These are phyloP conservation scores for Temnothorax curvispinosus DNA, from an alignment of 1,140 invertebrate genomes.

Conservation along the genomic window DNA sequence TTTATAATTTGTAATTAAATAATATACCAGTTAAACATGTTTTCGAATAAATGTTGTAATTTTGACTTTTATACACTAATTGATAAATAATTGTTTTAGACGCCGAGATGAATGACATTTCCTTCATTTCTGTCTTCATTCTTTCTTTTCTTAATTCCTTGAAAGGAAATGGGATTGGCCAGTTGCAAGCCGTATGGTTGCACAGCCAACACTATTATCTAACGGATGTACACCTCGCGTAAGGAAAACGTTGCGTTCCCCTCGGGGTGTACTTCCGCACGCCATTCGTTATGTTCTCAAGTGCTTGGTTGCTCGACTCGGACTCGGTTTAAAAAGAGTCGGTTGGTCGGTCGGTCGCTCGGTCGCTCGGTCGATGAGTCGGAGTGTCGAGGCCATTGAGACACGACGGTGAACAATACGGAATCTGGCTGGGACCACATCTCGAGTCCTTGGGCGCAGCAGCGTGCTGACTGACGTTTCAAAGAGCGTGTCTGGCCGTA, in stretches of 20 bases:
- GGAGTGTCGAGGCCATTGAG: conserved; percentile 24
- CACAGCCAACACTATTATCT: conserved; percentile 24
- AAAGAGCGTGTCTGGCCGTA: conserved; percentile 5
- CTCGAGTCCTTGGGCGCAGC: conserved; percentile 26
- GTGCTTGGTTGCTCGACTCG: conserved; percentile 58
- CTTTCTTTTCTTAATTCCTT: not conserved
- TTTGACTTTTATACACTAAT: not conserved
- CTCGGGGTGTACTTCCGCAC: conserved; percentile 8
- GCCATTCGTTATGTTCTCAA: conserved; percentile 10
- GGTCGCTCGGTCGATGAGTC: conserved; percentile 58
- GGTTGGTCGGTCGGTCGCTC: conserved; percentile 51
- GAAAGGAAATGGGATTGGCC: not conserved
- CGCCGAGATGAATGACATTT: not conserved
- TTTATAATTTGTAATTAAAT: not conserved
- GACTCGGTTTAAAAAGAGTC: conserved; percentile 49
- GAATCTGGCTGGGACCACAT: conserved; percentile 14
- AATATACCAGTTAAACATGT: not conserved
- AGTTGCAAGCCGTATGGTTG: not conserved
- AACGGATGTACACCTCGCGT: conserved; percentile 13
- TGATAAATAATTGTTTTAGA: not conserved
- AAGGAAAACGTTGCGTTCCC: conserved; percentile 26
- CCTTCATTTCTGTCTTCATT: not conserved
- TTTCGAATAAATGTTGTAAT: not conserved
- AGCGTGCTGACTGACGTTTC: conserved; percentile 28
- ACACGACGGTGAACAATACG: conserved; percentile 63